Evolutionary conservation across 2,113 vertebrate genomes (phyloP), one percentile per base, ranked within the genome.

Genomic region (Enhydra lutris): DNA sequence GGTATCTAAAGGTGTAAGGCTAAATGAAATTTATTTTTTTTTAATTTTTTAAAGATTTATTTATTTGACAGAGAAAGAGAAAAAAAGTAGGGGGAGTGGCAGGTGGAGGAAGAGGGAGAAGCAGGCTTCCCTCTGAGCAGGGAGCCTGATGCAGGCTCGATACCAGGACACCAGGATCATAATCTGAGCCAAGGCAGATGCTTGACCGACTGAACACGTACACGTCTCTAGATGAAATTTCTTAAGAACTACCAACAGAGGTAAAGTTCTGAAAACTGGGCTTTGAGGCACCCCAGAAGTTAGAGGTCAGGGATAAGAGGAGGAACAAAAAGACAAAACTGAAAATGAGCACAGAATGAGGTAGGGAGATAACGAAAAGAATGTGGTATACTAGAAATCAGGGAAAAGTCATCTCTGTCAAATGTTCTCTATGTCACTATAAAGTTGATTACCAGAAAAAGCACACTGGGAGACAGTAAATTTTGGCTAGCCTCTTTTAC

Each of bases 391-490:
- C 18, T 23, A 12, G 7, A 83, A 67, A 80, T 26, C 10, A 80
- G 2, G 10, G 45, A 79, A 95, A 65, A 10, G 6, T 86, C 4
- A 23, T 18, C 21, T 91, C 0, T n/a, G 55, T 94, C 78, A 67
- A 61, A 52, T 87, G 0, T 55, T 69, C 31, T 4, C 14, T 34
- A 3, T 24, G 13, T 10, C 45, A 34, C 20, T 29, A 4, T 26
- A 23, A 92, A 91, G 31, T n/a, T 50, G 78, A 82, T 57, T 11
- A 36, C 9, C 20, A 39, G n/a, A 61, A 71, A 78, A 26, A 59
- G 2, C 12, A 31, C 3, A 13, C 0, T 8, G 10, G 4, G 18
- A 31, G 14, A 23, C 7, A 52, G 8, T 50, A 45, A 24, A 36
- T 26, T 34, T 81, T 83, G 45, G 23, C 8, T 65, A 3, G 1